Conservation (phyloP, 2,113 vertebrate genomes). For the Australoheros scitulus region DNA sequence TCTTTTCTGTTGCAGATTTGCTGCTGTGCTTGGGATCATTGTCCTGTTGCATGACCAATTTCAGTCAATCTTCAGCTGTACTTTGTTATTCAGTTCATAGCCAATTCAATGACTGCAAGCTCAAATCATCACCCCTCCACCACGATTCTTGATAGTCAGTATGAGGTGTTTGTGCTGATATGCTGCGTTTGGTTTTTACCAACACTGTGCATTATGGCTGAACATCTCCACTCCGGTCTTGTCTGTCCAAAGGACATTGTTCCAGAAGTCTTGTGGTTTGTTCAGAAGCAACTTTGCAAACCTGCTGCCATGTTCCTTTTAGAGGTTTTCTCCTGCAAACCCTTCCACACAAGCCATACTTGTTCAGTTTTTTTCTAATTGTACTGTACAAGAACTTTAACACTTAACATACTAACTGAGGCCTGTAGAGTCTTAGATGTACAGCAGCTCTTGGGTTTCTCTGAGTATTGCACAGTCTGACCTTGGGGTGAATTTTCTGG, state of each 20-base stretch:
- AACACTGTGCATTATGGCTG: not conserved
- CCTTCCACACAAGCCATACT: not conserved
- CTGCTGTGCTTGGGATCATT: too few relatives aligned
- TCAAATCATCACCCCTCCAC: not conserved
- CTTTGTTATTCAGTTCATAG: too few relatives aligned
- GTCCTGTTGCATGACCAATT: too few relatives aligned
- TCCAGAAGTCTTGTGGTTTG: not conserved
- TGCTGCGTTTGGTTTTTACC: not conserved
- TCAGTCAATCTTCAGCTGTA: too few relatives aligned
- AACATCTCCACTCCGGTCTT: not conserved
- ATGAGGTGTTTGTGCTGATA: not conserved
- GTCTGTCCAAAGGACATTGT: not conserved
- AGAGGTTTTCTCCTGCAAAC: not conserved
- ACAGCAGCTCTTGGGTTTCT: not conserved
- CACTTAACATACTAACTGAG: not conserved
- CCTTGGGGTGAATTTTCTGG: not conserved
- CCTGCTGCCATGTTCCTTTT: not conserved
- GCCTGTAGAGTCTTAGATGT: not conserved
- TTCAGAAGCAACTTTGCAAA: not conserved
- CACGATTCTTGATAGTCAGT: not conserved
- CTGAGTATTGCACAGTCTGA: not conserved
- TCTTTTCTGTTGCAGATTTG: too few relatives aligned
- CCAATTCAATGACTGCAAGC: too few relatives aligned
- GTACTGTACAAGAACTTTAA: not conserved
- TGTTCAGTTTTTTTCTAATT: slow-evolving; percentile 1